A percentile compares a stretch with the other conserved stretches of the same genome.
Conservation (phyloP, 1,140 invertebrate species). For the Rhagoletis pomonella region DNA sequence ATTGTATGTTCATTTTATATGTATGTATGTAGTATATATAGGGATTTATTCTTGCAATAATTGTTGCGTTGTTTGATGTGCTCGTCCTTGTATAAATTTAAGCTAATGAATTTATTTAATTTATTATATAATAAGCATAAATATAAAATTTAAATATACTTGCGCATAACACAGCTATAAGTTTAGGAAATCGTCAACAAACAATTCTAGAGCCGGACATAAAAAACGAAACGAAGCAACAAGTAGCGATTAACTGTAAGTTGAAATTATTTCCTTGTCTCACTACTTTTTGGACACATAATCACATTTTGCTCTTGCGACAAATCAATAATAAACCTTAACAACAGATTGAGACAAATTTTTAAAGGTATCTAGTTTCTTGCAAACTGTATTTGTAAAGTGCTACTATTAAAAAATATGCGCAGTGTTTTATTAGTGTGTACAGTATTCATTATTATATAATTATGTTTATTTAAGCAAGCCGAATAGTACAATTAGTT, state of each 20-base stretch:
- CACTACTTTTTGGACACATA: neutral
- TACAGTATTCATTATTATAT: neutral
- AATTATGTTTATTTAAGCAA: neutral
- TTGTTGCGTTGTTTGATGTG: neutral
- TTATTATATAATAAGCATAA: neutral
- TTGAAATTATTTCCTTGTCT: neutral
- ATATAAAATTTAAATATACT: neutral
- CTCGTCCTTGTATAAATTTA: neutral
- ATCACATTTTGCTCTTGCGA: constrained; percentile 8
- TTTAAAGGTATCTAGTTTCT: neutral
- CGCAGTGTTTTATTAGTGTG: neutral
- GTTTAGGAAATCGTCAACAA: neutral
- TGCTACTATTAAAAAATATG: neutral
- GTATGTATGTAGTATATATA: neutral
- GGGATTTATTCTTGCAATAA: neutral
- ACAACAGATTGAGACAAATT: neutral
- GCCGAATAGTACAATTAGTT: neutral
- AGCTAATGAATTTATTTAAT: constrained; percentile 3
- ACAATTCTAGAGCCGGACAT: neutral
- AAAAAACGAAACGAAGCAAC: neutral
- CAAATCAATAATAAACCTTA: neutral
- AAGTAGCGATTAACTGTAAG: constrained; percentile 10
- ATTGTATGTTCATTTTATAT: neutral
- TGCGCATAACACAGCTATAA: neutral
- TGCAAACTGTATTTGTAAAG: too few species aligned